Evolutionary conservation across 2,888 invertebrate genomes (phyloP).

Genomic region (Cheilosia impressa): DNA sequence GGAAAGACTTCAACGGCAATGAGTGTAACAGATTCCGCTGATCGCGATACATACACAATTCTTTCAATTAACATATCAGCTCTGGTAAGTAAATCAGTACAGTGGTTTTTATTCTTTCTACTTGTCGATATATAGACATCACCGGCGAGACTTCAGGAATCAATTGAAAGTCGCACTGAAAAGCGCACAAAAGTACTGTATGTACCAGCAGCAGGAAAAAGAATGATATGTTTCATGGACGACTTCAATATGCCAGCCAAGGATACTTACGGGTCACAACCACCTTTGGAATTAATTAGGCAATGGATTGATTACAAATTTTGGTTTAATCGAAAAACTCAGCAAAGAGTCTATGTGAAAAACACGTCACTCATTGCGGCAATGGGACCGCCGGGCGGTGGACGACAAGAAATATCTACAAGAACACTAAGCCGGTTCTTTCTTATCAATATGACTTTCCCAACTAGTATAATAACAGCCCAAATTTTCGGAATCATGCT

Average conservation of each 20-base stretch:
- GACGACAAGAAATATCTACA: slow-evolving; percentile 90
- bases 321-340: slow-evolving; percentile 94
- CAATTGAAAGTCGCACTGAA: slow-evolving; percentile 93
- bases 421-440: slow-evolving; percentile 92
- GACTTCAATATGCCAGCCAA: slow-evolving; percentile 97
- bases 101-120: not conserved
- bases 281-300: slow-evolving; percentile 92
- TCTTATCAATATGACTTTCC: slow-evolving; percentile 91
- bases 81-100: slow-evolving; percentile 84
- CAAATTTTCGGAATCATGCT: slow-evolving; percentile 94
- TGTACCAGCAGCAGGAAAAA: slow-evolving; percentile 92
- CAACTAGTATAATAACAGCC: slow-evolving; percentile 90
- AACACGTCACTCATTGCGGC: slow-evolving; percentile 91
- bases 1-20: slow-evolving; percentile 93
- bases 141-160: slow-evolving; percentile 92
- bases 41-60: slow-evolving; percentile 86
- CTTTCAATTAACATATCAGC: slow-evolving; percentile 95
- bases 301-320: slow-evolving; percentile 95
- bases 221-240: slow-evolving; percentile 94
- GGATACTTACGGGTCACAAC: slow-evolving; percentile 94
- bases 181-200: slow-evolving; percentile 94
- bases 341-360: slow-evolving; percentile 90
- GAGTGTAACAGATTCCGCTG: slow-evolving; percentile 86
- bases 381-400: slow-evolving; percentile 95
- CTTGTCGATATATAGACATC: slow-evolving; percentile 86